These are phyloP conservation scores for Astropecten irregularis DNA, from an alignment of 53 echinoderm and acorn worm genomes.

Conservation along the genomic window DNA sequence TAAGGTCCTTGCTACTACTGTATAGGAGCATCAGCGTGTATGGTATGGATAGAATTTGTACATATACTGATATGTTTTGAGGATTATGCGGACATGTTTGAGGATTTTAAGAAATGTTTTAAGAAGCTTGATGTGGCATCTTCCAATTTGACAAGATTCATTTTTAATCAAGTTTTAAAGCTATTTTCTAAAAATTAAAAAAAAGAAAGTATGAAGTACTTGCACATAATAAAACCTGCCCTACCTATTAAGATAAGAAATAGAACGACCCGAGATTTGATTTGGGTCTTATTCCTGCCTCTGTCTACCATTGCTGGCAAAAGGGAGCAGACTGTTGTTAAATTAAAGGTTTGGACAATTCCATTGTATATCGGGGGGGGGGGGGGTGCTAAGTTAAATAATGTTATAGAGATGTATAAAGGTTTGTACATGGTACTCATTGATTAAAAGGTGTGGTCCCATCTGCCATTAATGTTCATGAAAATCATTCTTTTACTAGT, in stretches of 20 bases:
- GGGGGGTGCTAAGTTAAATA: background rate
- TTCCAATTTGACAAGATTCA: too few species aligned
- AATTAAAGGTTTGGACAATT: too few species aligned
- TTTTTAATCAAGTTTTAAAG: background rate
- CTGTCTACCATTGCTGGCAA: slow-evolving; percentile 42
- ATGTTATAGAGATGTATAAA: slow-evolving; percentile 10
- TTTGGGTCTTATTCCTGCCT: slow-evolving; percentile 42
- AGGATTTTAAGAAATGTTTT: too few species aligned
- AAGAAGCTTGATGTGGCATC: too few species aligned
- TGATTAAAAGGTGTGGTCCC: slow-evolving; percentile 18
- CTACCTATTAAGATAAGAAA: slow-evolving; percentile 9
- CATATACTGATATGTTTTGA: too few species aligned
- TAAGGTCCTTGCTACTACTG: too few species aligned
- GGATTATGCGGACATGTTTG: too few species aligned
- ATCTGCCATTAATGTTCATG: slow-evolving; percentile 34
- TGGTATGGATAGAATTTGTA: too few species aligned
- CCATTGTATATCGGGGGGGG: slow-evolving; percentile 11
- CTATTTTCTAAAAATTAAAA: slow-evolving; percentile 12
- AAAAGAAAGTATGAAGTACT: slow-evolving; percentile 37
- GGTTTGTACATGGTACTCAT: slow-evolving; percentile 41
- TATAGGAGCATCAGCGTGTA: too few species aligned
- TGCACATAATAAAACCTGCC: slow-evolving; percentile 32
- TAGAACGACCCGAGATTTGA: background rate
- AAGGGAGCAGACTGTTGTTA: slow-evolving; percentile 34
- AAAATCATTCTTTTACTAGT: too few species aligned